Conservation (phyloP, 2,797 vertebrate species). For the Eulemur albifrons region DNA sequence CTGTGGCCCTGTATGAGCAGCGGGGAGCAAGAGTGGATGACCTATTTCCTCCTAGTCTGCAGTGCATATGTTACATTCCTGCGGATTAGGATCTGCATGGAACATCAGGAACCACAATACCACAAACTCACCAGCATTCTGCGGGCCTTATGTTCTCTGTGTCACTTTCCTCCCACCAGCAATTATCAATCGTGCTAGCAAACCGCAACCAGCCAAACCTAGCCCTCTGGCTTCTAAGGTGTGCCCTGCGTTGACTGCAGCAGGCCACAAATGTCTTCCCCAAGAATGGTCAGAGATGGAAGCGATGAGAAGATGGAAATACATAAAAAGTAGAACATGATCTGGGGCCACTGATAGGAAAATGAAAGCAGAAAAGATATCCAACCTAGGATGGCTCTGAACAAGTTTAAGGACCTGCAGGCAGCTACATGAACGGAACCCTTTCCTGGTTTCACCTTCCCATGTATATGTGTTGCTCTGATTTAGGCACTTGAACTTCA, state of each 20-base stretch:
- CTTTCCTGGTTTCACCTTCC: background rate
- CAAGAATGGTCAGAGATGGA: background rate
- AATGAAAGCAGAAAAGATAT: background rate
- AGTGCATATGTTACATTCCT: background rate
- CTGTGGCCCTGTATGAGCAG: background rate
- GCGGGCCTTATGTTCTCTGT: background rate
- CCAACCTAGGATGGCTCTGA: background rate
- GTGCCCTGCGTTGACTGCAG: background rate
- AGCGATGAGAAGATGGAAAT: background rate
- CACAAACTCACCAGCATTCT: background rate
- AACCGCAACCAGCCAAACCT: background rate
- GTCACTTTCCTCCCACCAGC: constrained; percentile 41
- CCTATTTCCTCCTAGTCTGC: background rate
- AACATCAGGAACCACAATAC: constrained; percentile 47
- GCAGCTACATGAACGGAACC: background rate
- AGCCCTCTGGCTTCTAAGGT: constrained; percentile 47
- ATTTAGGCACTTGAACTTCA: background rate
- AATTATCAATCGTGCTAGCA: constrained; percentile 17
- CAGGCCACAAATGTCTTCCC: background rate
- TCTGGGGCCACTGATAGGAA: background rate
- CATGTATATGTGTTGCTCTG: background rate
- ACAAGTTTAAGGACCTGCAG: background rate
- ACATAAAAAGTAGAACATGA: background rate
- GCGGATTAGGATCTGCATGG: background rate
- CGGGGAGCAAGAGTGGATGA: constrained; percentile 47